Percentiles rank a stretch among this genome's conserved stretches.
These are phyloP conservation scores for Spisula subtruncata DNA, from an alignment of 2,888 invertebrate genomes.

Conservation along the genomic window DNA sequence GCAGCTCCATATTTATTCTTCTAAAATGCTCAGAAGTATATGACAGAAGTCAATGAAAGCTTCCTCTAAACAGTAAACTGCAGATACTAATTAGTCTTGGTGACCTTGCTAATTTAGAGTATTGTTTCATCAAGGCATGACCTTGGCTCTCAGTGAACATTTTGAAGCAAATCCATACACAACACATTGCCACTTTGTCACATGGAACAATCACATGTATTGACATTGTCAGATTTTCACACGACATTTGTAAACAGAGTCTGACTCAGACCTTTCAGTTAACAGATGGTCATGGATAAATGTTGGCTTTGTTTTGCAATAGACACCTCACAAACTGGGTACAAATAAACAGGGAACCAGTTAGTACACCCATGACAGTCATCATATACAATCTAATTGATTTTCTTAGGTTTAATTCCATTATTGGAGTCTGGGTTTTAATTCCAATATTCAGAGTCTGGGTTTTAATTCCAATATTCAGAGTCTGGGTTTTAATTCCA, in stretches of 20 bases:
- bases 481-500: too few relatives aligned
- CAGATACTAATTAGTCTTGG: too few relatives aligned
- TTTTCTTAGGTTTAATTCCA: not conserved
- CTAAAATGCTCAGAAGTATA: too few relatives aligned
- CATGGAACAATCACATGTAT: not conserved
- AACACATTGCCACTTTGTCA: not conserved
- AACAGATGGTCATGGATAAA: slow-evolving; percentile 14
- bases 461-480: not conserved
- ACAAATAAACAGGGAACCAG: not conserved
- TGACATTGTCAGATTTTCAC: not conserved
- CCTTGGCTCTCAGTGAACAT: too few relatives aligned
- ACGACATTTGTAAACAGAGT: not conserved
- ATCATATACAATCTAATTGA: not conserved
- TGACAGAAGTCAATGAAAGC: too few relatives aligned
- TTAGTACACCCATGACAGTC: not conserved
- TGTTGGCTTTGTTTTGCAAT: not conserved
- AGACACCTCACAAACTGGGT: not conserved
- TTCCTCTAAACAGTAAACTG: too few relatives aligned
- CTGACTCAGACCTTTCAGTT: slow-evolving; percentile 17
- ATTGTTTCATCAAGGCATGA: too few relatives aligned
- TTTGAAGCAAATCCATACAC: too few relatives aligned
- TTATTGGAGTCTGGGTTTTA: too few relatives aligned
- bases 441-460: too few relatives aligned
- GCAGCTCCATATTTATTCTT: too few relatives aligned
- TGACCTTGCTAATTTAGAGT: too few relatives aligned